A percentile compares a stretch with the other conserved stretches of the same genome.
These are phyloP conservation scores for Hypercompe scribonia DNA, from an alignment of 2,888 invertebrate genomes.

Conservation along the genomic window DNA sequence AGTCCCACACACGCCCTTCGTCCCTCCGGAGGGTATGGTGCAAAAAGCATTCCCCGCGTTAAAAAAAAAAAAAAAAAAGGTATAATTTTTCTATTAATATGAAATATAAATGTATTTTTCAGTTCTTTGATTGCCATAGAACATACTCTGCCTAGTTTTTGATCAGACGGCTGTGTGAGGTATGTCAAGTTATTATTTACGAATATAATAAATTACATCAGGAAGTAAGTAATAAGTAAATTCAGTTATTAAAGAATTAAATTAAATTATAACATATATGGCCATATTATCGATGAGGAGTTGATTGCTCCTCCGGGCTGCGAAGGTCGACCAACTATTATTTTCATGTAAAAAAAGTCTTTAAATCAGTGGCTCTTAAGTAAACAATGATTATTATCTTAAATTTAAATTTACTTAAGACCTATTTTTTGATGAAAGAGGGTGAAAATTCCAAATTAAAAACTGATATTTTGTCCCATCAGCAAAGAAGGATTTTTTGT, in stretches of 20 bases:
- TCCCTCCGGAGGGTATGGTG: too few relatives aligned
- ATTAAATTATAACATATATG: background rate
- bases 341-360: background rate
- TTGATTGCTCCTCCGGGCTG: background rate
- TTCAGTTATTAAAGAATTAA: background rate
- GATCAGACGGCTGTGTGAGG: background rate
- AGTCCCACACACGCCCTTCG: too few relatives aligned
- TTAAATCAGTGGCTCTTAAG: background rate
- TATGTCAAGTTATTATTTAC: background rate
- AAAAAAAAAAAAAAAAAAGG: too few relatives aligned
- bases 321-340: background rate
- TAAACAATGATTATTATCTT: background rate
- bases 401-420: background rate
- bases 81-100: too few relatives aligned
- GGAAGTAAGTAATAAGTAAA: background rate
- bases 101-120: too few relatives aligned
- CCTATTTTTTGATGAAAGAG: background rate
- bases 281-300: background rate
- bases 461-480: background rate
- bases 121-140: background rate
- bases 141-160: background rate
- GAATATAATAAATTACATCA: background rate
- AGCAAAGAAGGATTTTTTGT: background rate
- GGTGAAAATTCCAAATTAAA: background rate
- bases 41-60: too few relatives aligned